These are phyloP conservation scores for Drosophila lacteicornis DNA, from an alignment of 1,140 invertebrate genomes.

Conservation along the genomic window DNA sequence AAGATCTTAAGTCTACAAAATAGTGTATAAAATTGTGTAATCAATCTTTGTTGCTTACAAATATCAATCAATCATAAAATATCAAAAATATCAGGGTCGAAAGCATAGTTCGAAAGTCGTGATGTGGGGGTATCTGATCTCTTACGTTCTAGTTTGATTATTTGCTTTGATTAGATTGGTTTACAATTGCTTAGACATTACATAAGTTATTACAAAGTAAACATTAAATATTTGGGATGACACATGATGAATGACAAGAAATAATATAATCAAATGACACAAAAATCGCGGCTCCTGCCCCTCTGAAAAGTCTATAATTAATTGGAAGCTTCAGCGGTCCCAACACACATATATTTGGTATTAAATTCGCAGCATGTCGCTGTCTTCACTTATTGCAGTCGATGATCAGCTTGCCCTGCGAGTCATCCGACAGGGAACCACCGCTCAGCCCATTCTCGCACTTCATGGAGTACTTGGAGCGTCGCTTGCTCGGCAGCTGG, in stretches of 20 bases:
- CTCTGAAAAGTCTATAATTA: slow-evolving; percentile 6
- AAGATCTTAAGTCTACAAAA: slow-evolving; percentile 29
- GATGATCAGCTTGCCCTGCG: slow-evolving; percentile 77
- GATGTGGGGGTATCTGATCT: background rate
- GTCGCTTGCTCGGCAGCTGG: slow-evolving; percentile 82
- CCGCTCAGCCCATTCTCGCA: slow-evolving; percentile 49
- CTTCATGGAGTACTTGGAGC: slow-evolving; percentile 80
- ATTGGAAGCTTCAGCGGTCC: slow-evolving; percentile 38
- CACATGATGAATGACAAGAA: slow-evolving; percentile 59
- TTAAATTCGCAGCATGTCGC: slow-evolving; percentile 29
- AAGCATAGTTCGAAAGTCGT: slow-evolving; percentile 1
- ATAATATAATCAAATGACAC: slow-evolving; percentile 33
- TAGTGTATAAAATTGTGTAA: slow-evolving; percentile 16
- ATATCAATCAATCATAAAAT: slow-evolving; percentile 6
- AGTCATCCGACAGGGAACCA: slow-evolving; percentile 72
- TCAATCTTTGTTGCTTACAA: slow-evolving; percentile 1
- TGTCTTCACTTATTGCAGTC: slow-evolving; percentile 67
- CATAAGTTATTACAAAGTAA: slow-evolving; percentile 63
- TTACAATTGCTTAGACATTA: slow-evolving; percentile 61
- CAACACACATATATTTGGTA: slow-evolving; percentile 60
- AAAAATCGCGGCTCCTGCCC: slow-evolving; percentile 8
- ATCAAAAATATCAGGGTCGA: background rate
- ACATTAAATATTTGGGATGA: slow-evolving; percentile 68
- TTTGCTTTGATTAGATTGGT: slow-evolving; percentile 75
- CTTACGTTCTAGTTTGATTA: slow-evolving; percentile 73